Percentiles rank a stretch among this genome's conserved stretches.
phyloP scores from a whole-genome alignment of 2,113 vertebrate genomes.

The Hemibagrus wyckioides region DNA sequence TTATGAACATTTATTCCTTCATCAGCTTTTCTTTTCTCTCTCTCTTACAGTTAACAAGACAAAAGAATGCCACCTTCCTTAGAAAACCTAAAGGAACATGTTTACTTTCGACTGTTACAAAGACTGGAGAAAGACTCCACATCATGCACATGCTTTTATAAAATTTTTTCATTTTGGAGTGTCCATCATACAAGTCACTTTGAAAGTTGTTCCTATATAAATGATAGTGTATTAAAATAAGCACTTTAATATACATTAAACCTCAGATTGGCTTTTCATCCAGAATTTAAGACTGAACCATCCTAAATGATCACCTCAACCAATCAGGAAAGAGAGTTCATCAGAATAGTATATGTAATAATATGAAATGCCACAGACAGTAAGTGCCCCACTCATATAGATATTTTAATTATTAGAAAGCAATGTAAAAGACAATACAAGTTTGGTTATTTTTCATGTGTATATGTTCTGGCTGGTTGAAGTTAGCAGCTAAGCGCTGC shows the following conservation, averaged over 20 bases:
- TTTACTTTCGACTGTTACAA: background rate
- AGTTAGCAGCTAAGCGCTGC: background rate
- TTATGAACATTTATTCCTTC: background rate
- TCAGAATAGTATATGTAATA: background rate
- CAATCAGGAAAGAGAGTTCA: background rate
- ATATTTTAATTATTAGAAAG: background rate
- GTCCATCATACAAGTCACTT: background rate
- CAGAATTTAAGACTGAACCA: background rate
- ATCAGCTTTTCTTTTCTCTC: background rate
- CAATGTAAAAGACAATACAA: background rate
- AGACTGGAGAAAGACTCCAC: background rate
- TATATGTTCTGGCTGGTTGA: background rate
- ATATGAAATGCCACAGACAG: conserved; percentile 1
- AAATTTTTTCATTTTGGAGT: background rate
- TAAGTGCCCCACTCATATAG: background rate
- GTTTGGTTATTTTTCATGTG: background rate
- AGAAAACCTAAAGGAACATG: background rate
- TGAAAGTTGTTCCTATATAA: background rate
- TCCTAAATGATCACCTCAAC: background rate
- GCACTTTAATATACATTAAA: background rate
- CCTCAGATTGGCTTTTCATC: background rate
- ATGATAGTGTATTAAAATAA: too few relatives aligned
- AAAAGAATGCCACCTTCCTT: background rate
- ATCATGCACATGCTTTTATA: background rate
- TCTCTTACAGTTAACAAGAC: background rate